These are phyloP conservation scores for Eumacrocentrus americanus DNA, from an alignment of 2,888 invertebrate genomes.

Conservation along the genomic window DNA sequence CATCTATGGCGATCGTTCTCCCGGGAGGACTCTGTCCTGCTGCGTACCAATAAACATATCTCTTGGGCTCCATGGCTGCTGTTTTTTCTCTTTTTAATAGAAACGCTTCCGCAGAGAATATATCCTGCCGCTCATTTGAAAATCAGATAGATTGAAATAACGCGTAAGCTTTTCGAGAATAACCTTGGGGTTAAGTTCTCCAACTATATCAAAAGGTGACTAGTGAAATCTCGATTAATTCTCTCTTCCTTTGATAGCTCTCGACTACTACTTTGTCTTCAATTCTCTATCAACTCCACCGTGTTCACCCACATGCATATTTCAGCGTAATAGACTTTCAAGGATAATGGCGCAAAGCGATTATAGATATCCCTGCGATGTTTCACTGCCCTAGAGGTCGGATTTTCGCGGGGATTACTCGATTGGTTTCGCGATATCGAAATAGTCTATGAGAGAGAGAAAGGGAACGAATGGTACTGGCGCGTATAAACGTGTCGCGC, in stretches of 20 bases:
- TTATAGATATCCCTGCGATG: conserved; percentile 8
- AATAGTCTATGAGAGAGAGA: conserved; percentile 2
- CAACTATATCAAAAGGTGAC: no score
- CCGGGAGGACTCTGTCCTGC: background rate
- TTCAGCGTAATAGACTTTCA: conserved; percentile 7
- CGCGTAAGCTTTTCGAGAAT: no score
- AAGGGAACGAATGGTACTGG: background rate
- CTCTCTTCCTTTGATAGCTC: background rate
- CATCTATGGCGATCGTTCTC: conserved; percentile 9
- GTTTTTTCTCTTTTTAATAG: no score
- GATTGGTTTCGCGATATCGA: conserved; percentile 16
- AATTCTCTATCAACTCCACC: no score
- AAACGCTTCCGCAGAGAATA: no score
- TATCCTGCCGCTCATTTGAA: background rate
- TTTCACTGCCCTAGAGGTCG: conserved; percentile 10
- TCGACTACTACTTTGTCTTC: conserved; percentile 4
- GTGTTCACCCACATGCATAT: no score
- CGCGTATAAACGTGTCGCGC: background rate
- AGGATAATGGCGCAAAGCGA: conserved; percentile 10
- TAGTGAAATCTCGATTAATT: background rate
- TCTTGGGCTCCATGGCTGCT: background rate
- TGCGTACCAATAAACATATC: conserved; percentile 3
- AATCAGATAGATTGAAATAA: no score
- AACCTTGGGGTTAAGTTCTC: no score
- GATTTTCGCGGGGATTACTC: conserved; percentile 17